Base-by-base conservation (phyloP, 2,113 vertebrate species). In the Parus major region DNA sequence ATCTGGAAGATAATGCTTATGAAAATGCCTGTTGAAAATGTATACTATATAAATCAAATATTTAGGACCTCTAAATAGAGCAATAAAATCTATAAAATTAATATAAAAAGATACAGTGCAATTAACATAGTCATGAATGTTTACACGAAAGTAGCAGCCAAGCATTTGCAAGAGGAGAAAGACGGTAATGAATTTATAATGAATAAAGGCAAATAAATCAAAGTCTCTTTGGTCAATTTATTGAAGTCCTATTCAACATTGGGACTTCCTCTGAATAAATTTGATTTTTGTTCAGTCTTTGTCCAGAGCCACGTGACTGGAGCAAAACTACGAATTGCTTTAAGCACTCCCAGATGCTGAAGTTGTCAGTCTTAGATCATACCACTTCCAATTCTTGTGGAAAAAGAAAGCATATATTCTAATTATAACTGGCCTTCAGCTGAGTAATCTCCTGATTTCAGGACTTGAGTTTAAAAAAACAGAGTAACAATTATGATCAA, bases 321-420 rank as follows among this genome's bases (percentile, higher is more conserved):
- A 97, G 91, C 82, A 96, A 97, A 97, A 97, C 88, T 96, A 94
- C 20, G 86, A 97, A 96, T 95, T 95, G 88, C 94, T 95, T 96
- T 98, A 98, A 98, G 95, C 91, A 91, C 94, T 98, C 96, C 96
- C 98, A 98, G 97, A 97, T 98, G 98, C 96, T 90, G 90, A 65
- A 86, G 63, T 91, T 97, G 96, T 98, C 96, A 97, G 60, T 94
- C 94, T 97, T 95, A 93, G 91, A 94, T 83, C 75, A 90, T 59
- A 93, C 73, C 92, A 90, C 76, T 96, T 97, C 93, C 96, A 96
- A 89, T 88, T 92, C 64, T 85, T 85, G 82, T 12, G 85, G 97
- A 96, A 98, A 97, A 97, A 80, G 69, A 92, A 92, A 95, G 70
- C 69, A 85, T 90, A 73, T 86, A 94, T 91, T 94, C 49, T 86